Evolutionary conservation across 2,113 vertebrate genomes (phyloP).

Genomic region (Emberiza fucata): DNA sequence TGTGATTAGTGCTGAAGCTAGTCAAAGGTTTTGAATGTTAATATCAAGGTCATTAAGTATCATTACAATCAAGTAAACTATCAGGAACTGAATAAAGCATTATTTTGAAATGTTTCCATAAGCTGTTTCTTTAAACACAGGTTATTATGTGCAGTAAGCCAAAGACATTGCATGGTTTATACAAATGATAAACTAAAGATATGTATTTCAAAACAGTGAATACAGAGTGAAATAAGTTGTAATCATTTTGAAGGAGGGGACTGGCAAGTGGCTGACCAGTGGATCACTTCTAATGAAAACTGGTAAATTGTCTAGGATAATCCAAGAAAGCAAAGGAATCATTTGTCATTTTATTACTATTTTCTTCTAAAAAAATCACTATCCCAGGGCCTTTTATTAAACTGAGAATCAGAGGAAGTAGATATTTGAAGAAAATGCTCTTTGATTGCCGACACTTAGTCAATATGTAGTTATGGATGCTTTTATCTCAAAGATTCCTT

Average conservation of each 20-base stretch:
- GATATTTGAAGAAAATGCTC: neutral
- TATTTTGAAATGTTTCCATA: neutral
- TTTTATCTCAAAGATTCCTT: neutral
- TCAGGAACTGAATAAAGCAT: neutral
- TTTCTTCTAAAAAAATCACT: neutral
- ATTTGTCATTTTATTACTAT: neutral
- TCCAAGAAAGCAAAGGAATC: neutral
- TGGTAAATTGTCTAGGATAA: neutral
- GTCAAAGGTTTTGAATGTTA: neutral
- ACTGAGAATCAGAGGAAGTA: neutral
- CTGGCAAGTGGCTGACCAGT: neutral
- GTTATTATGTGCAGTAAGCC: neutral
- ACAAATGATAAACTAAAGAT: neutral
- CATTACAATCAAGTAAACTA: neutral
- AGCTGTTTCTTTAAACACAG: neutral
- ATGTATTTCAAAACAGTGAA: neutral
- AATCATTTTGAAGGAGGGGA: neutral
- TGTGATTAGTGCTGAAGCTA: neutral
- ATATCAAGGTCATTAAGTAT: neutral
- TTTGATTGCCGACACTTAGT: neutral
- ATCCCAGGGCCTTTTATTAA: neutral
- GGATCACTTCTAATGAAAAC: neutral
- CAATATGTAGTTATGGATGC: neutral
- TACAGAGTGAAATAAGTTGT: neutral
- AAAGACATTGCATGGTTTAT: neutral